A percentile compares a stretch with the other conserved stretches of the same genome.
phyloP scores from a whole-genome alignment of 2,797 vertebrate genomes.

The Buceros bicornis region DNA sequence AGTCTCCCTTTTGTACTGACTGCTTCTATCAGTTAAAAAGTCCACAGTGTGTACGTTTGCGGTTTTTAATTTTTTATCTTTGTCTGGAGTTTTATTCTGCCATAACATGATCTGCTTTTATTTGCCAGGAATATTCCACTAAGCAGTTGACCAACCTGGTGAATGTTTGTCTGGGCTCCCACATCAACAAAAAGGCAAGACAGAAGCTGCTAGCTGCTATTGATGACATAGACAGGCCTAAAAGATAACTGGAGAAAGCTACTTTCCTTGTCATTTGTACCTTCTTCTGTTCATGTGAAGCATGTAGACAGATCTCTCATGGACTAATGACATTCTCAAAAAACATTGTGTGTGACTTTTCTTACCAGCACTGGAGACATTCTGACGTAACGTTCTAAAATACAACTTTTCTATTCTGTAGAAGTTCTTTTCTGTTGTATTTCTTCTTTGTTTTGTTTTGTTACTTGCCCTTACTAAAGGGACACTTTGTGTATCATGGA shows the following conservation, averaged over 20 bases:
- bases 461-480: slow-evolving; percentile 23
- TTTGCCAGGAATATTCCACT: slow-evolving; percentile 94
- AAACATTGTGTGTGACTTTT: slow-evolving; percentile 63
- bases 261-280: not conserved
- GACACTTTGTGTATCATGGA: slow-evolving; percentile 24
- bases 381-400: slow-evolving; percentile 34
- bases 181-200: slow-evolving; percentile 98
- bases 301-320: not conserved
- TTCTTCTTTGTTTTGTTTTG: not conserved
- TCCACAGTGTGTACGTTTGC: not conserved
- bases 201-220: slow-evolving; percentile 96
- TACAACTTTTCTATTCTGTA: slow-evolving; percentile 45
- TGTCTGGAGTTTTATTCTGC: not conserved
- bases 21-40: not conserved
- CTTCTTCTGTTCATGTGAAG: slow-evolving; percentile 15
- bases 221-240: slow-evolving; percentile 95
- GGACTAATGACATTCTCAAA: slow-evolving; percentile 30
- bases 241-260: slow-evolving; percentile 87
- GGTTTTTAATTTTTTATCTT: not conserved
- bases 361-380: slow-evolving; percentile 11
- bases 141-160: slow-evolving; percentile 98
- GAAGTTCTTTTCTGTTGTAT: not conserved
- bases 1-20: not conserved
- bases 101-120: slow-evolving; percentile 46
- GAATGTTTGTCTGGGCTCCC: slow-evolving; percentile 95